These are phyloP conservation scores for Cygnus buccinator DNA, from an alignment of 2,113 vertebrate species.

Conservation along the genomic window DNA sequence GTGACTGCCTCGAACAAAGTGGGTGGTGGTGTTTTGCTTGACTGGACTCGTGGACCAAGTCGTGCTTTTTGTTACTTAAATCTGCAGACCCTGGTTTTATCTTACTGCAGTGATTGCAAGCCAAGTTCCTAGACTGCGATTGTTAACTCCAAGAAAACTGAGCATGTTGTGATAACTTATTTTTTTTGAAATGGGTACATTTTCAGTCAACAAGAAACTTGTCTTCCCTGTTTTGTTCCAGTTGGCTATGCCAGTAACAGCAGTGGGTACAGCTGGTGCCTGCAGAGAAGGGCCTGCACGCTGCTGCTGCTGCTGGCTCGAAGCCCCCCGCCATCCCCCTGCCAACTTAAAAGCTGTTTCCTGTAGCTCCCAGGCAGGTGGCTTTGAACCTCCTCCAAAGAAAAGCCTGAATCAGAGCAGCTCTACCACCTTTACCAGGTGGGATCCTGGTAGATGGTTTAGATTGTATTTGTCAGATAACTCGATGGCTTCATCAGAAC, in stretches of 20 bases:
- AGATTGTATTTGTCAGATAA: not conserved
- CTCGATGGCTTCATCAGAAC: not conserved
- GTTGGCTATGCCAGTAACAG: not conserved
- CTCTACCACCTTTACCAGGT: not conserved
- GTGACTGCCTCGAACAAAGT: not conserved
- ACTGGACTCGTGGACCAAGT: not conserved
- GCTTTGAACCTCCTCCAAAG: not conserved
- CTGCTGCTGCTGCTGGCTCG: not conserved
- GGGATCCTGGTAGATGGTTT: accelerated
- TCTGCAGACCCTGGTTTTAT: not conserved
- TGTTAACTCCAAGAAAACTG: not conserved
- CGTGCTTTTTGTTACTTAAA: not conserved
- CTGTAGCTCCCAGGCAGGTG: accelerated
- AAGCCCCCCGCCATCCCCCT: not conserved
- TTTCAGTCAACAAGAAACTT: not conserved
- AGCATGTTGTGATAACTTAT: not conserved
- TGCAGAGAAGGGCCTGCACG: accelerated
- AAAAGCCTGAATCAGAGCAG: not conserved
- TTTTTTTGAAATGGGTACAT: not conserved
- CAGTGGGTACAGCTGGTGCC: accelerated
- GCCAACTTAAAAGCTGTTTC: not conserved
- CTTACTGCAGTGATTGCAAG: not conserved
- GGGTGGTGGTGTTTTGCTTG: accelerated
- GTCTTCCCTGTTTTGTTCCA: accelerated
- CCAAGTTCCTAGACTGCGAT: not conserved